These are phyloP conservation scores for Clarias magur DNA, from an alignment of 2,113 vertebrate species.

Conservation along the genomic window DNA sequence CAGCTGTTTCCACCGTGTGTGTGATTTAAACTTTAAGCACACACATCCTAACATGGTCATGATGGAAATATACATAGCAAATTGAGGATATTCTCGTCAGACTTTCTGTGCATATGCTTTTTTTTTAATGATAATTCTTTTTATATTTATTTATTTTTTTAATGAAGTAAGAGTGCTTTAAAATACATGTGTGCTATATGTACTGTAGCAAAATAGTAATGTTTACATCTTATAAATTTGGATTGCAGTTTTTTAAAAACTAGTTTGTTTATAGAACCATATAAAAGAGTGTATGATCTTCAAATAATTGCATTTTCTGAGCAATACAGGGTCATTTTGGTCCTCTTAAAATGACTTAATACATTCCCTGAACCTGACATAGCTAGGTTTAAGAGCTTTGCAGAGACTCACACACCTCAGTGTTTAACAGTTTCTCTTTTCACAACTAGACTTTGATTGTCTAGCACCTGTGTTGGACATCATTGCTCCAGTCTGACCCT, in stretches of 20 bases:
- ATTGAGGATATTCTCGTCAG: neutral
- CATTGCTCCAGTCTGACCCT: neutral
- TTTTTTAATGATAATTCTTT: neutral
- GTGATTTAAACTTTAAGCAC: neutral
- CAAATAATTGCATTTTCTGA: neutral
- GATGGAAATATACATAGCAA: neutral
- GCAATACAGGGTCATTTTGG: neutral
- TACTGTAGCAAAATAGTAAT: neutral
- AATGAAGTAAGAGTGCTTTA: no score
- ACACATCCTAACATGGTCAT: neutral
- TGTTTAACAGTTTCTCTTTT: neutral
- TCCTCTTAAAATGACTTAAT: neutral
- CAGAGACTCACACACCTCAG: neutral
- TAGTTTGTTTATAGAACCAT: neutral
- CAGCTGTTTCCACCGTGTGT: conserved; percentile 31
- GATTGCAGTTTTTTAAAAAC: neutral
- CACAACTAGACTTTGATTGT: neutral
- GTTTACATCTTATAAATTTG: neutral
- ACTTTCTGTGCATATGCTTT: neutral
- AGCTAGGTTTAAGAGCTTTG: neutral
- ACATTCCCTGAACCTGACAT: neutral
- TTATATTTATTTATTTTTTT: neutral
- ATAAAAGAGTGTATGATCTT: neutral
- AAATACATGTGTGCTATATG: no score
- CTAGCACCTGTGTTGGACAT: conserved; percentile 10